phyloP scores from a whole-genome alignment of 2,888 invertebrate species.

The Spilosoma lubricipeda region DNA sequence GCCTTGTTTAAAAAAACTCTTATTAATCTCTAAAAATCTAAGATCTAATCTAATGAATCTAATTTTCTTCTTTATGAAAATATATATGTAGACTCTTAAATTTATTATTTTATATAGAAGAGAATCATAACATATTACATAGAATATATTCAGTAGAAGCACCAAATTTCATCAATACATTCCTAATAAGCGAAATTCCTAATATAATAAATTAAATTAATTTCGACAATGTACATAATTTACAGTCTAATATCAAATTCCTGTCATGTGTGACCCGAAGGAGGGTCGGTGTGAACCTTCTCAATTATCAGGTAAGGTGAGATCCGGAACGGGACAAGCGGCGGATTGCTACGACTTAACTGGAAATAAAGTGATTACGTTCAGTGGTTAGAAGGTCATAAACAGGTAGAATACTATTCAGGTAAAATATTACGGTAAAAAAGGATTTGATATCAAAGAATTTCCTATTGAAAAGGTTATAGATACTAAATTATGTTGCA shows the following conservation, averaged over 20 bases:
- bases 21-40: too few species aligned
- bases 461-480: not conserved
- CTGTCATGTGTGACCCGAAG: constrained; percentile 17
- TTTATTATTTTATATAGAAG: too few species aligned
- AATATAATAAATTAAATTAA: constrained; percentile 2
- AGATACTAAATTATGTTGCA: not conserved
- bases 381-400: not conserved
- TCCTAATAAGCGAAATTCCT: not conserved
- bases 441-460: not conserved
- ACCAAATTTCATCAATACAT: not conserved
- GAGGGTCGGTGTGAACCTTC: constrained; percentile 5
- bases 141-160: not conserved
- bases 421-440: not conserved
- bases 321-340: constrained; percentile 2
- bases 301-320: constrained; percentile 13
- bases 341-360: constrained; percentile 6
- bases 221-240: not conserved
- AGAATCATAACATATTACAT: too few species aligned
- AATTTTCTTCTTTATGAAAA: too few species aligned
- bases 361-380: constrained; percentile 7
- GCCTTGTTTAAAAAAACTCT: too few species aligned
- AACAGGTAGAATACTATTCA: not conserved
- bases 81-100: too few species aligned
- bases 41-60: too few species aligned
- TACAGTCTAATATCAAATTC: constrained; percentile 14